These are phyloP conservation scores for Staurois parvus DNA, from an alignment of 2,797 vertebrate genomes.

Conservation along the genomic window DNA sequence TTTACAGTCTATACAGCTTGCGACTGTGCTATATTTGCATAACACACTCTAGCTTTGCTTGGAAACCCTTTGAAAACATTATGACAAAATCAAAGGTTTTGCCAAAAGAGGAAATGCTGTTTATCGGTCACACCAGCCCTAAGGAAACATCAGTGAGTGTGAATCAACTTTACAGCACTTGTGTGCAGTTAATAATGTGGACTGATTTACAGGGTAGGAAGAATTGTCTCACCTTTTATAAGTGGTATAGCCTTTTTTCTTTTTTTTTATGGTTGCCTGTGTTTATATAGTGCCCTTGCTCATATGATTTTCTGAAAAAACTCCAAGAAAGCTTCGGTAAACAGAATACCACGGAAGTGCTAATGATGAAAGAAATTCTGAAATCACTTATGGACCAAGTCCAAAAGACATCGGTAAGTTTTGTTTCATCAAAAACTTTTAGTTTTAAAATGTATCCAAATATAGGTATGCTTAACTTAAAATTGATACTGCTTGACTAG, in stretches of 20 bases:
- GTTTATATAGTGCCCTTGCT: slow-evolving; percentile 33
- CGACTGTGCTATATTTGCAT: neutral
- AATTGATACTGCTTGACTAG: neutral
- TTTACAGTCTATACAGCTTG: neutral
- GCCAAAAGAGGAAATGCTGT: slow-evolving; percentile 48
- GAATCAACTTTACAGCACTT: slow-evolving; percentile 15
- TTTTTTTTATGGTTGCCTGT: neutral
- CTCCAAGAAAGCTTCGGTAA: neutral
- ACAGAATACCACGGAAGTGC: slow-evolving; percentile 15
- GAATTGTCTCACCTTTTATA: neutral
- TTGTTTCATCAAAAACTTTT: neutral
- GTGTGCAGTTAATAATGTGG: neutral
- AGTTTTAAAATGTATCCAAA: neutral
- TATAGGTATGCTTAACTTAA: neutral
- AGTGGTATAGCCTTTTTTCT: neutral
- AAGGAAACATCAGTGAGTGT: slow-evolving; percentile 3
- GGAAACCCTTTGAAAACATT: neutral
- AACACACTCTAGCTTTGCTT: neutral
- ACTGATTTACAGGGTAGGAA: neutral
- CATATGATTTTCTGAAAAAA: slow-evolving; percentile 7
- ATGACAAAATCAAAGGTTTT: slow-evolving; percentile 22
- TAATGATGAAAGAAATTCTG: slow-evolving; percentile 5
- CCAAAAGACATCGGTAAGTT: neutral
- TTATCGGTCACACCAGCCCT: slow-evolving; percentile 2
- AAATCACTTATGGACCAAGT: neutral